These are phyloP conservation scores for Leucopsar rothschildi DNA, from an alignment of 2,113 vertebrate genomes.

Conservation along the genomic window DNA sequence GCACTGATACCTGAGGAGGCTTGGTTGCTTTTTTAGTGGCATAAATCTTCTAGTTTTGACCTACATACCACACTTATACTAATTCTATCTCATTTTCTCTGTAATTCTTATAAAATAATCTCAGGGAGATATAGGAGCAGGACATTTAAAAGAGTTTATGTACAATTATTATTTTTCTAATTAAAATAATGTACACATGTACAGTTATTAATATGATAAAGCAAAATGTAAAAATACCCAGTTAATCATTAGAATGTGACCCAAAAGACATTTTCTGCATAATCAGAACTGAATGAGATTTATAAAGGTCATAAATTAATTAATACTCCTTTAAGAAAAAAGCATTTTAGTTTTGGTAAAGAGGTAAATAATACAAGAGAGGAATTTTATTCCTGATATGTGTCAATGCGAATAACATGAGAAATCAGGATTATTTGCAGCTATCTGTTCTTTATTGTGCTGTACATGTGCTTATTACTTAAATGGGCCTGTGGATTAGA, in stretches of 20 bases:
- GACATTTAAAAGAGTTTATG: neutral
- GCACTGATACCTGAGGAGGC: neutral
- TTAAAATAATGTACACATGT: neutral
- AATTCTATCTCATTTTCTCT: neutral
- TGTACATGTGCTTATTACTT: neutral
- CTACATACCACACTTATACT: neutral
- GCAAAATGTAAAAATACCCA: neutral
- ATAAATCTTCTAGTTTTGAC: neutral
- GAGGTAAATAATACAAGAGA: neutral
- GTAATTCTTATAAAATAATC: neutral
- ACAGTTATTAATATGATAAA: neutral
- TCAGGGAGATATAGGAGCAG: neutral
- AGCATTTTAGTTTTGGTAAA: neutral
- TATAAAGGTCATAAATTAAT: neutral
- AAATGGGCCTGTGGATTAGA: neutral
- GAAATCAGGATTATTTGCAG: neutral
- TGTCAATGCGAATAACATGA: neutral
- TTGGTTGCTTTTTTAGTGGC: neutral
- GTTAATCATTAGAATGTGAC: neutral
- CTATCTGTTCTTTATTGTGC: neutral
- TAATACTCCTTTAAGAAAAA: neutral
- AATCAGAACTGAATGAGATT: neutral
- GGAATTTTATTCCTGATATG: neutral
- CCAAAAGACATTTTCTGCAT: neutral
- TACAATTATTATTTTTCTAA: neutral